Percentiles rank a stretch among this genome's conserved stretches.
Conservation (phyloP, 2,888 invertebrate species). For the Muschampia plurimacula region DNA sequence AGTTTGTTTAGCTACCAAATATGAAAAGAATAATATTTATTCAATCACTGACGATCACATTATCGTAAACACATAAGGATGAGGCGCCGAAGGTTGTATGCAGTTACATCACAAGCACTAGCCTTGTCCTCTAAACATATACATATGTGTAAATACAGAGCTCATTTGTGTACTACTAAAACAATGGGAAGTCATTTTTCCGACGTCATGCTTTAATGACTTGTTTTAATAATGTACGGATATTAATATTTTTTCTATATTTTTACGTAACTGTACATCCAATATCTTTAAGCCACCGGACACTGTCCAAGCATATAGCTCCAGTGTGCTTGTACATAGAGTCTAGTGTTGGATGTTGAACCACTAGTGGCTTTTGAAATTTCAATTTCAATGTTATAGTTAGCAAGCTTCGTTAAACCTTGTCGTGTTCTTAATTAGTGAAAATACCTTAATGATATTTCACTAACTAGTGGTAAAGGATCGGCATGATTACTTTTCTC, state of each 20-base stretch:
- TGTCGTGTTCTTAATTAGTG: no score
- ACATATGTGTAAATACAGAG: conserved; percentile 4
- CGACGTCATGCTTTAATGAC: conserved; percentile 12
- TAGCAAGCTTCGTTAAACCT: no score
- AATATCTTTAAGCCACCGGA: background rate
- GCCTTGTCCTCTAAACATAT: conserved; percentile 30
- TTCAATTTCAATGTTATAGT: no score
- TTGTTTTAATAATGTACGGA: background rate
- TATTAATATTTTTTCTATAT: background rate
- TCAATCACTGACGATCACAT: background rate
- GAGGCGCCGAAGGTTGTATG: conserved; percentile 55
- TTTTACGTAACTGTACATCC: background rate
- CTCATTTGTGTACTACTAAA: conserved; percentile 8
- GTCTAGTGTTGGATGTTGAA: no score
- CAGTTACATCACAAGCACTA: conserved; percentile 35
- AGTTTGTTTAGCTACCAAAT: background rate
- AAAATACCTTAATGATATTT: no score
- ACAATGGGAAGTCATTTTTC: conserved; percentile 20
- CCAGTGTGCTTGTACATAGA: no score
- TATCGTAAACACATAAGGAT: conserved; percentile 39
- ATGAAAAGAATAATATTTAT: background rate
- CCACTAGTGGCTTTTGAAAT: no score
- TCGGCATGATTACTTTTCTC: no score
- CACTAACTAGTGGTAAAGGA: no score
- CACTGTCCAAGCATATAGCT: background rate